Percentiles rank a stretch among this genome's conserved stretches.
Evolutionary conservation across 2,113 vertebrate species (phyloP).

Genomic region (Castor canadensis): DNA sequence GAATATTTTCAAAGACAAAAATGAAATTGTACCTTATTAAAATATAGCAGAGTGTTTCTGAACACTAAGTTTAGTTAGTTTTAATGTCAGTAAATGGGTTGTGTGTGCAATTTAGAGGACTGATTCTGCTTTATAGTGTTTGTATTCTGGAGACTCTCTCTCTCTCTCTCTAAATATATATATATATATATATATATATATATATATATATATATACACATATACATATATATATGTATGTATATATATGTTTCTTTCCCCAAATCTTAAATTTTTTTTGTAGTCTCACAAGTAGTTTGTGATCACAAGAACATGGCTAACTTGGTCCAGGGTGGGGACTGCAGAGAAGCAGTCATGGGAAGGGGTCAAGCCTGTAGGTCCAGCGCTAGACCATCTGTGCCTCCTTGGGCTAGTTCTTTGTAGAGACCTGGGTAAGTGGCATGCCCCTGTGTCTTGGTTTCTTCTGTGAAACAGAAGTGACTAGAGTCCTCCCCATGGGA

Average conservation of each 20-base stretch:
- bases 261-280: not conserved
- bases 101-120: not conserved
- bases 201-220: too few relatives aligned
- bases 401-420: not conserved
- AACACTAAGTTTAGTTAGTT: not conserved
- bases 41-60: not conserved
- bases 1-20: not conserved
- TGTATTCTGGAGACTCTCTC: not conserved
- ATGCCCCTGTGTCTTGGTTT: not conserved
- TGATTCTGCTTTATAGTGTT: not conserved
- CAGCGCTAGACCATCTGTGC: not conserved
- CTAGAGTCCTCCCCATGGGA: not conserved
- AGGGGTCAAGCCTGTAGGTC: not conserved
- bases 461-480: not conserved
- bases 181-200: too few relatives aligned
- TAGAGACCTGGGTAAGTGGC: not conserved
- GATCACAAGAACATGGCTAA: not conserved
- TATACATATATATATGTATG: too few relatives aligned
- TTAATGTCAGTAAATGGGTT: not conserved
- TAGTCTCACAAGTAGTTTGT: not conserved
- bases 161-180: too few relatives aligned
- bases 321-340: not conserved
- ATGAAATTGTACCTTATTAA: not conserved
- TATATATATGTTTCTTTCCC: not conserved
- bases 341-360: too few relatives aligned